phyloP scores from a whole-genome alignment of 2,888 invertebrate genomes.

The Sicus ferrugineus region DNA sequence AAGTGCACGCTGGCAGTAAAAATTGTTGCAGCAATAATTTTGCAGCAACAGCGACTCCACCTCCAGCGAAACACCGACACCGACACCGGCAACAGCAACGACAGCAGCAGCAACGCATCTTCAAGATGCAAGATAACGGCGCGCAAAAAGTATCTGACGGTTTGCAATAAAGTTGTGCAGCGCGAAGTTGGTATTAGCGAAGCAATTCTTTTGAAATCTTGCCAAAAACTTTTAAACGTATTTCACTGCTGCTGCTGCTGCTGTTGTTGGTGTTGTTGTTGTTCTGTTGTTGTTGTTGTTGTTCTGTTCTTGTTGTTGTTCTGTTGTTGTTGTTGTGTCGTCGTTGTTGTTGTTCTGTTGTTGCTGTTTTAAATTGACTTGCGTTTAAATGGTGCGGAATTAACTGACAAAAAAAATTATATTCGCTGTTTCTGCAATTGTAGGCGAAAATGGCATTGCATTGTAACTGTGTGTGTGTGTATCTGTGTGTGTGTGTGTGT shows the following conservation, averaged over 20 bases:
- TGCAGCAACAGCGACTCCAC: too few relatives aligned
- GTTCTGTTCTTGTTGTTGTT: not conserved
- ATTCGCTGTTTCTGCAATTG: not conserved
- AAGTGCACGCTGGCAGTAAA: not conserved
- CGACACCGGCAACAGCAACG: slow-evolving; percentile 7
- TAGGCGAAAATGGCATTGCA: too few relatives aligned
- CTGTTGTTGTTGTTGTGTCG: not conserved
- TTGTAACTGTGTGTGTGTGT: not conserved
- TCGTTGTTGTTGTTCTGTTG: not conserved
- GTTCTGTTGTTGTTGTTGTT: not conserved
- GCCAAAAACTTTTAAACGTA: slow-evolving; percentile 21
- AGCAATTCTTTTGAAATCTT: slow-evolving; percentile 12
- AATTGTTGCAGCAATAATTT: slow-evolving; percentile 3
- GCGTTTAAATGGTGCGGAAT: slow-evolving; percentile 43
- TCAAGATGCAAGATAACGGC: too few relatives aligned
- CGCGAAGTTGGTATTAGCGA: slow-evolving; percentile 1
- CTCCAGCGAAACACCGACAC: not conserved
- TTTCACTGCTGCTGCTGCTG: not conserved
- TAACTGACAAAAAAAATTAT: slow-evolving; percentile 37
- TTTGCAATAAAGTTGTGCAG: slow-evolving; percentile 12
- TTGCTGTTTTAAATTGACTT: slow-evolving; percentile 17
- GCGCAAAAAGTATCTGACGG: slow-evolving; percentile 27
- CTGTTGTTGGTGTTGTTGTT: slow-evolving; percentile 2
- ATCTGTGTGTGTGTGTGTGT: slow-evolving; percentile 8
- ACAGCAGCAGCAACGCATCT: slow-evolving; percentile 14